Evolutionary conservation across 2,113 vertebrate genomes (phyloP).

Genomic region (Neodontobutis hainanensis): DNA sequence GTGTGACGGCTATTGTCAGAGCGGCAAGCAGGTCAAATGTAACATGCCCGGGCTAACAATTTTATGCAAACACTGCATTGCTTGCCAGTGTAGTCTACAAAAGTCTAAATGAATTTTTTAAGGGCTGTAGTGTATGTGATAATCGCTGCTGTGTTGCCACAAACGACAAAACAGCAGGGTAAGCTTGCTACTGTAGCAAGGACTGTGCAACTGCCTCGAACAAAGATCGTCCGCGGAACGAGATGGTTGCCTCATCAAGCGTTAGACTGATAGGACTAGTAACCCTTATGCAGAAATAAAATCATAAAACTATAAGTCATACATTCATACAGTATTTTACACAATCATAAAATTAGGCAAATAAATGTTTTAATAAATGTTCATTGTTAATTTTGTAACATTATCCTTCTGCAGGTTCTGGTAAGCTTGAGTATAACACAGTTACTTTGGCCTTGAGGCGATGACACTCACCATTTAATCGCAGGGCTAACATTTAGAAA

Average conservation of each 20-base stretch:
- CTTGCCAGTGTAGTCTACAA: conserved; percentile 17
- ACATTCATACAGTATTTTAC: conserved; percentile 17
- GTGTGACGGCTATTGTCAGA: conserved; percentile 26
- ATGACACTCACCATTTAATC: too few species aligned
- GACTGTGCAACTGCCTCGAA: background rate
- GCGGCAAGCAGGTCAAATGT: conserved; percentile 35
- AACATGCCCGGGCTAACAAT: conserved; percentile 12
- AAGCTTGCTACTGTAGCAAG: background rate
- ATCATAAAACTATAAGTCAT: conserved; percentile 22
- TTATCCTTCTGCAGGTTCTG: too few species aligned
- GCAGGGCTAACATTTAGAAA: too few species aligned
- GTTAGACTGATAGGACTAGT: too few species aligned
- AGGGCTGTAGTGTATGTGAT: background rate
- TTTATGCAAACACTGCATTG: background rate
- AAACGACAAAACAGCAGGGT: background rate
- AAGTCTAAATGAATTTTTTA: background rate
- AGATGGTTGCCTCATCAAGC: too few species aligned
- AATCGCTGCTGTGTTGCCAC: background rate
- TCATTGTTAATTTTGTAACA: too few species aligned
- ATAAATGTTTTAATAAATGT: too few species aligned
- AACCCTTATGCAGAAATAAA: conserved; percentile 1
- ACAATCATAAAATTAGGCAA: fast-evolving
- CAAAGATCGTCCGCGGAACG: too few species aligned
- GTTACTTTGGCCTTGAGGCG: too few species aligned
- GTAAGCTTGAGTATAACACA: too few species aligned